phyloP scores from a whole-genome alignment of 2,113 vertebrate genomes.

The Misgurnus anguillicaudatus region DNA sequence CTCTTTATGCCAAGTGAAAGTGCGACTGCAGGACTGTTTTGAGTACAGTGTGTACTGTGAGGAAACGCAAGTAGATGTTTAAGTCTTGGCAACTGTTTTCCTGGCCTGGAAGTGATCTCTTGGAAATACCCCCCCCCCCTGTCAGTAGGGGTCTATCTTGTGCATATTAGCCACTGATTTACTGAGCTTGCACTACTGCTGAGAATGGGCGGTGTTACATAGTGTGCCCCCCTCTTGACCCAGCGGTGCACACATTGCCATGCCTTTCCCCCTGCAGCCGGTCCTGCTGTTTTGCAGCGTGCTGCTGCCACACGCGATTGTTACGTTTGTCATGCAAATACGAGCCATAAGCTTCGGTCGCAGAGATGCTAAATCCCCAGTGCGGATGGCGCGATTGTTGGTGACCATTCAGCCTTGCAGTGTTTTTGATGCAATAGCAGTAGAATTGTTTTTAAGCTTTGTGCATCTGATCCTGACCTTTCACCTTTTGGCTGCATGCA shows the following conservation, averaged over 20 bases:
- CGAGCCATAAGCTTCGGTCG: constrained; percentile 48
- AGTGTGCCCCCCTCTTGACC: background rate
- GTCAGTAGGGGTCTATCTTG: background rate
- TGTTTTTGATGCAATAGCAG: constrained; percentile 56
- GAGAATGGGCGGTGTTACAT: constrained; percentile 11
- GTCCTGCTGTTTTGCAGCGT: constrained; percentile 21
- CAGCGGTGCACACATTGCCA: constrained; percentile 10
- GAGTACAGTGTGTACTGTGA: background rate
- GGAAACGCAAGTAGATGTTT: background rate
- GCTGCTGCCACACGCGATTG: constrained; percentile 49
- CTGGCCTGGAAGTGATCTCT: background rate
- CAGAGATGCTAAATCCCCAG: constrained; percentile 58
- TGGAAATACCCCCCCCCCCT: background rate
- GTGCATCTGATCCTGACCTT: constrained; percentile 47
- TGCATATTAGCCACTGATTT: constrained; percentile 22
- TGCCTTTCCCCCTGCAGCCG: constrained; percentile 36
- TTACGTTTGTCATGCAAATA: constrained; percentile 67
- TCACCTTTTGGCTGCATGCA: background rate
- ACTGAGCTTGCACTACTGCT: constrained; percentile 5
- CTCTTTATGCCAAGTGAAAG: background rate
- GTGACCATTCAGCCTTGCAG: constrained; percentile 39
- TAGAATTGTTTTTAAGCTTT: constrained; percentile 54
- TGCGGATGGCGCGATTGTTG: constrained; percentile 57
- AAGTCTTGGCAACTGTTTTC: background rate
- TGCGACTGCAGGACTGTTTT: constrained; percentile 16